These are phyloP conservation scores for Peromyscus maniculatus DNA, from an alignment of 2,113 vertebrate genomes.

Conservation along the genomic window DNA sequence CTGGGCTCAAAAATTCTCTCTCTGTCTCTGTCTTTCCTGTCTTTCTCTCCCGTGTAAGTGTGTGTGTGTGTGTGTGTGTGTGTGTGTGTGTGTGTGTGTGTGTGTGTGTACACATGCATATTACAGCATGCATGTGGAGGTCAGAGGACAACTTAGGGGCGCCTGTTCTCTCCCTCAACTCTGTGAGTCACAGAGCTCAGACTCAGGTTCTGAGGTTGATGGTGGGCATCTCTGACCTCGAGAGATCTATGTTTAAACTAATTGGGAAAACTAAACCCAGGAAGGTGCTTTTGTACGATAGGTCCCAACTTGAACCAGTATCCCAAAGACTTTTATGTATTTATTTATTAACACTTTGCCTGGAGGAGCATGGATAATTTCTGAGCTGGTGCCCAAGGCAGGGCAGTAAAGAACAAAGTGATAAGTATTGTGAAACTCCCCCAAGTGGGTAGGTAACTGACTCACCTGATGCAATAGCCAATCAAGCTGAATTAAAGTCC, in stretches of 20 bases:
- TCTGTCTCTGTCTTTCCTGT: background rate
- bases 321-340: no score
- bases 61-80: background rate
- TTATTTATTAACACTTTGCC: background rate
- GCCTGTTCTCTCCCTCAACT: background rate
- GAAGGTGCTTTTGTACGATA: background rate
- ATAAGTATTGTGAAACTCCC: no score
- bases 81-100: no score
- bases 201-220: no score
- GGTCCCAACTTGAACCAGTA: background rate
- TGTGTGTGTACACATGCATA: background rate
- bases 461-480: no score
- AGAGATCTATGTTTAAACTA: constrained; percentile 8
- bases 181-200: background rate
- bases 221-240: background rate
- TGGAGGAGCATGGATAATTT: background rate
- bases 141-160: background rate
- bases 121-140: background rate
- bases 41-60: background rate
- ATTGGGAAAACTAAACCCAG: background rate
- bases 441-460: no score
- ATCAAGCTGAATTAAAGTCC: no score
- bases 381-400: background rate
- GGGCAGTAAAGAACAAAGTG: background rate
- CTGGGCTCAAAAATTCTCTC: background rate